Conservation (phyloP, 2,113 vertebrate genomes). For the Mystacornis crossleyi region DNA sequence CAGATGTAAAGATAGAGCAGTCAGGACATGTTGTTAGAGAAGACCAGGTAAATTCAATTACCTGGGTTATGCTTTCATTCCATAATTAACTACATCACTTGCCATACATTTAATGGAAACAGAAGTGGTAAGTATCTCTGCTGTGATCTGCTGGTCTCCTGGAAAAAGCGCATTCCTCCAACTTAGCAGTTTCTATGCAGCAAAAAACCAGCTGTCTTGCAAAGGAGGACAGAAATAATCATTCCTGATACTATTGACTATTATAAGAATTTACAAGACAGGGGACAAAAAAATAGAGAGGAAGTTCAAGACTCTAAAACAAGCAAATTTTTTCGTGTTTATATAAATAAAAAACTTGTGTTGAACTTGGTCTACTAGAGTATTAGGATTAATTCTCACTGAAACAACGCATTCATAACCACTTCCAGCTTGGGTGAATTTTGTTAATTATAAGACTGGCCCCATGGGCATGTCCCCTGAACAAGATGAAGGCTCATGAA, state of each 20-base stretch:
- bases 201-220: not conserved
- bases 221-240: not conserved
- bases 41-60: slow-evolving; percentile 12
- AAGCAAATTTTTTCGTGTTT: not conserved
- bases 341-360: not conserved
- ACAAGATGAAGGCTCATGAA: not conserved
- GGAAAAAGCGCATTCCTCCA: not conserved
- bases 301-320: not conserved
- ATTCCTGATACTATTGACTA: not conserved
- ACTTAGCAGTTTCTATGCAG: not conserved
- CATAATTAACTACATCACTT: not conserved
- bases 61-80: not conserved
- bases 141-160: not conserved
- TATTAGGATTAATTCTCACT: not conserved
- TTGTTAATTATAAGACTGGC: not conserved
- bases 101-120: not conserved
- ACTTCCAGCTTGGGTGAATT: not conserved
- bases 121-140: not conserved
- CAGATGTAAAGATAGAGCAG: not conserved
- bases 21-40: not conserved
- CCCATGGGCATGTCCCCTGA: not conserved
- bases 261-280: not conserved
- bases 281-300: not conserved
- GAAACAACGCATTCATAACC: not conserved
- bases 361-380: not conserved